phyloP scores from a whole-genome alignment of 1,140 invertebrate genomes.

The Manduca sexta region DNA sequence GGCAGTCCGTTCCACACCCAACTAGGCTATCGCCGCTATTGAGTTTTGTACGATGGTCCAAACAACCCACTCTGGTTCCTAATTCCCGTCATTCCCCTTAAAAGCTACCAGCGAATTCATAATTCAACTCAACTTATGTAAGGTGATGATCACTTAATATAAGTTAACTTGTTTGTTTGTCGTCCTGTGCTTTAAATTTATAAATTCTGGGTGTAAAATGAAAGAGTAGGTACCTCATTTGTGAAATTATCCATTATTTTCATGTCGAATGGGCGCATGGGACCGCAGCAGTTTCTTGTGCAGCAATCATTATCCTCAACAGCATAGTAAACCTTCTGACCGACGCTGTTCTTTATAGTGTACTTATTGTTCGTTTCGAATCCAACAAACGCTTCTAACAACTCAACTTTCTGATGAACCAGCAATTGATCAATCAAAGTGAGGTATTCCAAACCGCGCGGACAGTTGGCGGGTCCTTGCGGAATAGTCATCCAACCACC shows the following conservation, averaged over 20 bases:
- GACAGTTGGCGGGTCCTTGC: constrained; percentile 84
- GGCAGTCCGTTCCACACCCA: too few species aligned
- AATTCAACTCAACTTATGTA: too few species aligned
- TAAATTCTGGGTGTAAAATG: too few species aligned
- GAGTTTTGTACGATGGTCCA: too few species aligned
- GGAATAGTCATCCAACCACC: constrained; percentile 89
- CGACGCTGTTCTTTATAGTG: constrained; percentile 82
- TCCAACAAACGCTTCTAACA: constrained; percentile 88
- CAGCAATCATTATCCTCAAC: constrained; percentile 89
- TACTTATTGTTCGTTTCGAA: constrained; percentile 95
- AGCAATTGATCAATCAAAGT: constrained; percentile 91
- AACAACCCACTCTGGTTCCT: too few species aligned
- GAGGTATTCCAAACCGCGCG: constrained; percentile 94
- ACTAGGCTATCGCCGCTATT: too few species aligned
- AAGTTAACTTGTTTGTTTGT: too few species aligned
- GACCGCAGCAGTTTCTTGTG: constrained; percentile 85
- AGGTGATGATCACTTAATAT: too few species aligned
- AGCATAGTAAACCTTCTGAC: constrained; percentile 89
- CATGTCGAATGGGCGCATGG: constrained; percentile 87
- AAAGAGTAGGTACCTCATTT: constrained; percentile 85
- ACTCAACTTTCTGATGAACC: constrained; percentile 90
- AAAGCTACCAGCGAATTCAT: too few species aligned
- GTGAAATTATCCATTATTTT: constrained; percentile 85
- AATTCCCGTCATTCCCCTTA: too few species aligned
- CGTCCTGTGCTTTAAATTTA: too few species aligned